Evolutionary conservation across 2,888 invertebrate species (phyloP), one percentile per base, ranked within the genome.

Genomic region (Eulithis testata): DNA sequence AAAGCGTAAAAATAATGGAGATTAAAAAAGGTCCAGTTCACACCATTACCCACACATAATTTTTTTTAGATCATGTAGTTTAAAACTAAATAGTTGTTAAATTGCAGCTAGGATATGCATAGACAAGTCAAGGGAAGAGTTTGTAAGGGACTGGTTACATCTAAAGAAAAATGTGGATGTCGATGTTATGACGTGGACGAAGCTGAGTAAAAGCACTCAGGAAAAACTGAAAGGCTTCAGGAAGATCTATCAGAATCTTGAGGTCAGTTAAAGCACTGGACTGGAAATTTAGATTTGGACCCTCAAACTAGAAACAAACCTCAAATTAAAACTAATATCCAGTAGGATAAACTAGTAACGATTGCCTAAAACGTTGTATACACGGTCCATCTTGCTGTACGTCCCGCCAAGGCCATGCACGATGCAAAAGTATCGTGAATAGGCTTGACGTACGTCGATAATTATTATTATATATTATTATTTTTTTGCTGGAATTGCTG

Each of bases 141-240:
- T 60, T 50, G 53, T 54, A 21, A 69, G 56, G 68, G 63, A 79
- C 52, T 86, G 82, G 84, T 59, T 69, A 43, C 75, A 73, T 27
- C 66, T 86, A 9, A 81, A 81, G 62, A 79, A 70, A 63, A 73
- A 81, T 64, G 73, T 88, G 4, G 74, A 81, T 60, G 76, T 74
- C 68, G 88, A 89, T 69, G 76, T 76, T 11, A 55, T 73, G 57
- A 69, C 84, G 37, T 89, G 87, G 89, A 75, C 65, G 2, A 81
- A 84, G 61, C 69, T 86, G 40, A 76, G 81, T 53, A 75, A 75
- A 45, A 76, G 71, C 37, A 80, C 81, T 49, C 72, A 69, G 61
- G 68, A 68, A 31, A 80, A 72, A 49, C 72, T 85, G 49, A 74
- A 75, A 71, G 68, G 44, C 12, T 83, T 77, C 52, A 77, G 68